Evolutionary conservation across 2,888 invertebrate species (phyloP).

Genomic region (Cheilosia vulpina): DNA sequence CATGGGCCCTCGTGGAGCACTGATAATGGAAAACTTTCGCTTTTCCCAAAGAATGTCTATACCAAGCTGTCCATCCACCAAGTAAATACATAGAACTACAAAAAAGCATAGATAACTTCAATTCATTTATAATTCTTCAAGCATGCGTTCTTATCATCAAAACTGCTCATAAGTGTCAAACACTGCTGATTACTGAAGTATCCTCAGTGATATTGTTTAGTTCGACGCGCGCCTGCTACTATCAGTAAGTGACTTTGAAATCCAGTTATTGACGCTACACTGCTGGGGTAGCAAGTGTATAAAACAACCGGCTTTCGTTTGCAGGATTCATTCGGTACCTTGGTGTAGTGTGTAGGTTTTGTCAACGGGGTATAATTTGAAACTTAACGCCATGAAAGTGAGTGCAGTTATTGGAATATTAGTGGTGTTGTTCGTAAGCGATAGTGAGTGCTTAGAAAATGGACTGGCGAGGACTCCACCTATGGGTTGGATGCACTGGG

Average conservation of each 20-base stretch:
- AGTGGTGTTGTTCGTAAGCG: conserved; percentile 1
- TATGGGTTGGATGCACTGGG: conserved; percentile 89
- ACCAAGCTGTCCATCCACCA: not conserved
- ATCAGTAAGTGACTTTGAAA: conserved; percentile 32
- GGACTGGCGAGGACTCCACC: conserved; percentile 87
- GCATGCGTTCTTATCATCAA: conserved; percentile 50
- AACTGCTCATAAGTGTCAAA: conserved; percentile 55
- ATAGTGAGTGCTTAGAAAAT: conserved; percentile 84
- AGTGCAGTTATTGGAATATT: conserved; percentile 36
- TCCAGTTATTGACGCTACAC: not conserved
- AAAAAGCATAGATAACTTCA: conserved; percentile 16
- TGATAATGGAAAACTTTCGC: conserved; percentile 46
- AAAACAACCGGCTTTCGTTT: conserved; percentile 37
- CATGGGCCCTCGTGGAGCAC: conserved; percentile 1
- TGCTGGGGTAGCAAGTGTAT: conserved; percentile 27
- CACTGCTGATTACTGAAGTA: conserved; percentile 55
- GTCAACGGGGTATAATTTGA: conserved; percentile 6
- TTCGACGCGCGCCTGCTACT: conserved; percentile 34
- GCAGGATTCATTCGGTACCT: conserved; percentile 67
- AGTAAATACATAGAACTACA: conserved; percentile 4
- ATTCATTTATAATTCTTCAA: conserved; percentile 36
- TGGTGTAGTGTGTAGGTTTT: conserved; percentile 34
- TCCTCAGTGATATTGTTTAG: conserved; percentile 29
- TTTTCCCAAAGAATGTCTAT: conserved; percentile 7
- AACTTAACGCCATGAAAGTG: conserved; percentile 34